phyloP scores from a whole-genome alignment of 2,113 vertebrate genomes.

The Ifrita kowaldi region DNA sequence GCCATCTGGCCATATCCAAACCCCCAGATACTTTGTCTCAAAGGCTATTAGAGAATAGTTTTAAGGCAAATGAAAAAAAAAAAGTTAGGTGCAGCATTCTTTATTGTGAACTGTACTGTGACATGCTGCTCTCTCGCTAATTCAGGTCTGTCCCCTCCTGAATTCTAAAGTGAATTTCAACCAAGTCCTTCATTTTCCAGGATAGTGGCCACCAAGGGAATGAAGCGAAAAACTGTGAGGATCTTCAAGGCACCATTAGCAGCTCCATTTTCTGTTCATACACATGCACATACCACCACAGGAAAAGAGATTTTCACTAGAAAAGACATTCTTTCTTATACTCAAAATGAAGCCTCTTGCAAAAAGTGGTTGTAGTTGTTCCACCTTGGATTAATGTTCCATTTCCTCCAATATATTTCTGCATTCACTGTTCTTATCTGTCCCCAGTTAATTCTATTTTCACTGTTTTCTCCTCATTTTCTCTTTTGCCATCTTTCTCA shows the following conservation, averaged over 20 bases:
- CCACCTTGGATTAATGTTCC: not conserved
- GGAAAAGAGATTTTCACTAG: not conserved
- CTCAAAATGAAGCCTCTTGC: not conserved
- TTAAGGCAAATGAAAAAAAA: not conserved
- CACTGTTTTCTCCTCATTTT: not conserved
- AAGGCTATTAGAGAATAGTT: slow-evolving; percentile 15
- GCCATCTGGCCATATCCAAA: slow-evolving; percentile 36
- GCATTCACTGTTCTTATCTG: not conserved
- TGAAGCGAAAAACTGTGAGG: not conserved
- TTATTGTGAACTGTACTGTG: not conserved
- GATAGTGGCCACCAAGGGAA: not conserved
- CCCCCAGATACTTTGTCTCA: slow-evolving; percentile 16
- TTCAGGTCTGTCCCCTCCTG: not conserved
- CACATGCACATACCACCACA: not conserved
- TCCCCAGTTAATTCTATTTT: not conserved
- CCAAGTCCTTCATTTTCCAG: not conserved
- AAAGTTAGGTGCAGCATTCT: not conserved
- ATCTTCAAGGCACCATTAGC: slow-evolving; percentile 25
- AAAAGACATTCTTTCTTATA: not conserved
- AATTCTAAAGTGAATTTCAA: slow-evolving; percentile 9
- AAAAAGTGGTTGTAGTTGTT: not conserved
- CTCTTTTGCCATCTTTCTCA: not conserved
- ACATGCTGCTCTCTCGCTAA: not conserved
- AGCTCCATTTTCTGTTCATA: not conserved
- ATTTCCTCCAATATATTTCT: not conserved